A percentile compares a stretch with the other conserved stretches of the same genome.
phyloP scores from a whole-genome alignment of 2,113 vertebrate genomes.

The Tachuris rubrigastra region DNA sequence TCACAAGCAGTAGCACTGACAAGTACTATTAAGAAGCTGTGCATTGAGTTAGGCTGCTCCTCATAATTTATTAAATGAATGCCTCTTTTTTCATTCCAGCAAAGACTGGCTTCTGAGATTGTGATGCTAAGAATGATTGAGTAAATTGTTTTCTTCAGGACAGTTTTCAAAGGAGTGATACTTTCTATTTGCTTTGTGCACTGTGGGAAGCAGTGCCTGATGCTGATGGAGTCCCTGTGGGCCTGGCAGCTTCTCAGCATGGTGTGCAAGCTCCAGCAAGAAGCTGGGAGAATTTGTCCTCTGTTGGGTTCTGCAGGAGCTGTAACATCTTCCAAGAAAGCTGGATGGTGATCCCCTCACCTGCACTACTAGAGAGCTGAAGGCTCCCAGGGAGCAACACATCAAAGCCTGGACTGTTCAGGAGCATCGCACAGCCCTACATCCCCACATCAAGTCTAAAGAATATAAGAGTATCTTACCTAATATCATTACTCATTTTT shows the following conservation, averaged over 20 bases:
- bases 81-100: slow-evolving; percentile 47
- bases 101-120: not conserved
- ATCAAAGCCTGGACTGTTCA: not conserved
- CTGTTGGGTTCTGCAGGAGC: not conserved
- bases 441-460: not conserved
- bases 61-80: slow-evolving; percentile 72
- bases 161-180: not conserved
- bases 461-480: not conserved
- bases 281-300: not conserved
- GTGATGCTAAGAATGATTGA: slow-evolving; percentile 21
- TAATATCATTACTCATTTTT: not conserved
- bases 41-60: slow-evolving; percentile 1
- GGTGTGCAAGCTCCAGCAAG: not conserved
- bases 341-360: not conserved
- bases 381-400: not conserved
- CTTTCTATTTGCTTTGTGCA: not conserved
- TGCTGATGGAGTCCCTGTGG: not conserved
- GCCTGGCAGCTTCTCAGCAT: not conserved
- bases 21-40: slow-evolving; percentile 38
- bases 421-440: not conserved
- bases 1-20: slow-evolving; percentile 23
- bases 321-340: not conserved
- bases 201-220: not conserved
- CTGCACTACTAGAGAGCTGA: not conserved
- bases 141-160: not conserved